Evolutionary conservation across 1,140 invertebrate genomes (phyloP), one percentile per base, ranked within the genome.

Genomic region (Drosophila setifemur): DNA sequence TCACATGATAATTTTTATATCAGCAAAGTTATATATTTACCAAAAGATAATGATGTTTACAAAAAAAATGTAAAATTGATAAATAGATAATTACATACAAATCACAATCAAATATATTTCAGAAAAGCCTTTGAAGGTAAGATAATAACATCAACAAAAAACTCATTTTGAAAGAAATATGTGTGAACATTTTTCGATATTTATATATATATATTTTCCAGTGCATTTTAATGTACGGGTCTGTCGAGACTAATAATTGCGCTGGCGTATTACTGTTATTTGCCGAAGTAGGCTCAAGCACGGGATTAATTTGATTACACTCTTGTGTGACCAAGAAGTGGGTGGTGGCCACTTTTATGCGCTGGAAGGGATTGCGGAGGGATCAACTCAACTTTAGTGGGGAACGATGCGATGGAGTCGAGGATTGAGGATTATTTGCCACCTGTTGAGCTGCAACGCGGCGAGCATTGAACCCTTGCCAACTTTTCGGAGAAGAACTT

Each of bases 261-360:
- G 19, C 28, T 21, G 48, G 25, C 31, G 33, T 57, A 74, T 69
- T 53, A 63, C 75, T 29, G 37, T 55, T 75, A 81, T 76, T 53
- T 57, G 47, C 54, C 37, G 25, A 68, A 77, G 67, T 61, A 76
- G 44, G 49, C 44, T 53, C 37, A 31, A 68, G 64, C 48, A 63
- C 72, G 52, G 57, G 70, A 83, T 83, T 82, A 83, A 82, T 73
- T 83, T 82, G 78, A 83, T 83, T 81, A 76, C 61, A 72, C 67
- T 63, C 21, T 8, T 37, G 29, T 23, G 8, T 23, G 31, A 16
- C 18, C 12, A 18, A 44, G 18, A 1, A n/a, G 25, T 14, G 25
- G 8, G 11, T 25, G 28, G 11, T 21, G 73, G 35, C 39, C 58
- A 72, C 63, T 81, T 79, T 70, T 70, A 64, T 69, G 45, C 33